Percentiles rank a stretch among this genome's conserved stretches.
Evolutionary conservation across 2,888 invertebrate genomes (phyloP).

Genomic region (Lepetodrilus schrolli): DNA sequence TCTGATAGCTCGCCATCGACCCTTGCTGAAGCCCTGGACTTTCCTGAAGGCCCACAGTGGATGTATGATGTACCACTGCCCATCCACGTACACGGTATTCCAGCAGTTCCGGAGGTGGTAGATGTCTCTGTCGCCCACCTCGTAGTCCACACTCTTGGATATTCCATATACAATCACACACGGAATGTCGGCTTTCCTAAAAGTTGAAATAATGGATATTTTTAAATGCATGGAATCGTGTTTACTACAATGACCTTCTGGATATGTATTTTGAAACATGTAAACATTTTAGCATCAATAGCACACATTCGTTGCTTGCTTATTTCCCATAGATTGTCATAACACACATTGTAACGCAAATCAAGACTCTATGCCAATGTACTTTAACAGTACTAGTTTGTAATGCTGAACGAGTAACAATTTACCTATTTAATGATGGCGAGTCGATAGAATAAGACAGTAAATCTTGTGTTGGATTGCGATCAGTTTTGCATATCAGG

Average conservation of each 20-base stretch:
- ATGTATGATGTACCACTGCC: conserved; percentile 50
- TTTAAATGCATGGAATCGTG: not conserved
- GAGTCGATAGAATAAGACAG: no score
- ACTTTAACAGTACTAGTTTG: no score
- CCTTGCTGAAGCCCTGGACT: conserved; percentile 33
- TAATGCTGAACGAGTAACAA: no score
- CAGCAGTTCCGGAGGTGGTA: conserved; percentile 46
- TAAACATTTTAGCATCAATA: no score
- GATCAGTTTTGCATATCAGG: no score
- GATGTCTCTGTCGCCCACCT: conserved; percentile 44
- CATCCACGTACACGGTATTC: conserved; percentile 49
- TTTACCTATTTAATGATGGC: no score
- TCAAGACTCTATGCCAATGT: no score
- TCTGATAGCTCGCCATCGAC: conserved; percentile 41
- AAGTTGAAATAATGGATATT: no score
- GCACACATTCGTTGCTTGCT: no score
- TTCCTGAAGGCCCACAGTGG: conserved; percentile 50
- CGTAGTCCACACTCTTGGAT: conserved; percentile 50
- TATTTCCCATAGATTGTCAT: no score
- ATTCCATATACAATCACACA: conserved; percentile 48
- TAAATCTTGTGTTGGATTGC: no score
- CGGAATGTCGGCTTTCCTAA: conserved; percentile 44
- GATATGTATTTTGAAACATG: not conserved
- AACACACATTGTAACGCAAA: no score
- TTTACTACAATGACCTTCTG: not conserved